Evolutionary conservation across 2,888 invertebrate genomes (phyloP).

Genomic region (Uloborus plumipes): DNA sequence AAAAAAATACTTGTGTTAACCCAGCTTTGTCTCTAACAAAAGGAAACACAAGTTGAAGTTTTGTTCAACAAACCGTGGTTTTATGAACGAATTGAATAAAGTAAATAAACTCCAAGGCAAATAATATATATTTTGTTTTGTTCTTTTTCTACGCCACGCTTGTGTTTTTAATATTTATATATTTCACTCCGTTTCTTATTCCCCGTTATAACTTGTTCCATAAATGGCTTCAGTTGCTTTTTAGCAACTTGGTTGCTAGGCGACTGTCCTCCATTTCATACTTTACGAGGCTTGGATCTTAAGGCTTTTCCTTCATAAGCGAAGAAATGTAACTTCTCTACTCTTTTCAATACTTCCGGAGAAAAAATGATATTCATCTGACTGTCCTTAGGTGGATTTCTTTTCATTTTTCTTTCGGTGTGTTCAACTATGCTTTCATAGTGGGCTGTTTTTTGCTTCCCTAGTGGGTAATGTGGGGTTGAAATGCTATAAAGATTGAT

Average conservation of each 20-base stretch:
- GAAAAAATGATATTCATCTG: background rate
- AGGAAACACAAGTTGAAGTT: background rate
- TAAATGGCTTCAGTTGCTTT: constrained; percentile 28
- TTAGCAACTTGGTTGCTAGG: constrained; percentile 30
- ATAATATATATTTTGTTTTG: constrained; percentile 17
- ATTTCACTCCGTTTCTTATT: constrained; percentile 36
- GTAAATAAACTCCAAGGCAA: constrained; percentile 15
- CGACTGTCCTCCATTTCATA: constrained; percentile 5
- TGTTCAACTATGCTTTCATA: too few species aligned
- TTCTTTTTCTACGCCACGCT: constrained; percentile 1
- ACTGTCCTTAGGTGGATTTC: too few species aligned
- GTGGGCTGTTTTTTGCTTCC: too few species aligned
- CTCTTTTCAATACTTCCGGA: background rate
- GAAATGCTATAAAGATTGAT: too few species aligned
- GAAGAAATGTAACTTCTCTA: constrained; percentile 2
- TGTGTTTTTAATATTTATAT: constrained; percentile 41
- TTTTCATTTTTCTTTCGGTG: too few species aligned
- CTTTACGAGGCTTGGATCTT: constrained; percentile 8
- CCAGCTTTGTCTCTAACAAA: background rate
- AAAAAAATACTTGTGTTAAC: too few species aligned
- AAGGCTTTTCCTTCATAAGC: background rate
- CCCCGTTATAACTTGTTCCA: constrained; percentile 32
- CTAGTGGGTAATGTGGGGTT: too few species aligned
- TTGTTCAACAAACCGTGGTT: background rate
- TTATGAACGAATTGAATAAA: constrained; percentile 8